phyloP scores from a whole-genome alignment of 2,113 vertebrate genomes.

The Poeciliopsis turrubarensis region DNA sequence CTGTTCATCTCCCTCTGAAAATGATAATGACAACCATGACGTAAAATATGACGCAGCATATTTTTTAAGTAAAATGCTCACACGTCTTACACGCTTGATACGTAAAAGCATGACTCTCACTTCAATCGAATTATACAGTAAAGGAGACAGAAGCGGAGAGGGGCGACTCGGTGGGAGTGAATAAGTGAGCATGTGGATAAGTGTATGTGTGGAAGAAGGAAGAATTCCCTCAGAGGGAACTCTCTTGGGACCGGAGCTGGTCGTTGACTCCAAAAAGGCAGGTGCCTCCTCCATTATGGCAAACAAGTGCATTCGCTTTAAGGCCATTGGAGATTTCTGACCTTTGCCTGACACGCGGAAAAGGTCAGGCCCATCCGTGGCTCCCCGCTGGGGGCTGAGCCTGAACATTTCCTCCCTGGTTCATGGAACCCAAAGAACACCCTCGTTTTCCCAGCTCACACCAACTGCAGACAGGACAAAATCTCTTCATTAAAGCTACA shows the following conservation, averaged over 20 bases:
- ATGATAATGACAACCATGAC: conserved; percentile 16
- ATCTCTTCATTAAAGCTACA: neutral
- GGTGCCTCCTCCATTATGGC: conserved; percentile 78
- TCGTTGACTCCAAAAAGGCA: conserved; percentile 65
- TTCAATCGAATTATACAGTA: conserved; percentile 42
- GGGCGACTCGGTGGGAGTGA: conserved; percentile 11
- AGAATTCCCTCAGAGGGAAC: conserved; percentile 64
- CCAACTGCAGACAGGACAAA: conserved; percentile 12
- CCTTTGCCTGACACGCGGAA: conserved; percentile 83
- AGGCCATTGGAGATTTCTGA: conserved; percentile 84
- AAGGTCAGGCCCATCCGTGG: conserved; percentile 79
- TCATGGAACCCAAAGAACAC: conserved; percentile 42
- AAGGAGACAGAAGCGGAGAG: conserved; percentile 27
- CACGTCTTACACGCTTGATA: conserved; percentile 25
- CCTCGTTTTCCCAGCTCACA: conserved; percentile 3
- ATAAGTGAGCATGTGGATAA: conserved; percentile 22
- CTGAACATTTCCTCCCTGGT: conserved; percentile 61
- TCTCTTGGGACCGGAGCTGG: conserved; percentile 66
- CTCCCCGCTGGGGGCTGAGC: conserved; percentile 61
- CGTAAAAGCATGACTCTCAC: conserved; percentile 15
- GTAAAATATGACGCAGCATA: conserved; percentile 9
- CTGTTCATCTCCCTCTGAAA: conserved; percentile 37
- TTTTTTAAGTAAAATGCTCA: conserved; percentile 25
- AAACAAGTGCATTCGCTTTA: conserved; percentile 83
- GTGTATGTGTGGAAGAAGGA: conserved; percentile 28